A percentile compares a stretch with the other conserved stretches of the same genome.
phyloP scores from a whole-genome alignment of 2,888 invertebrate species.

The Clunio marinus region DNA sequence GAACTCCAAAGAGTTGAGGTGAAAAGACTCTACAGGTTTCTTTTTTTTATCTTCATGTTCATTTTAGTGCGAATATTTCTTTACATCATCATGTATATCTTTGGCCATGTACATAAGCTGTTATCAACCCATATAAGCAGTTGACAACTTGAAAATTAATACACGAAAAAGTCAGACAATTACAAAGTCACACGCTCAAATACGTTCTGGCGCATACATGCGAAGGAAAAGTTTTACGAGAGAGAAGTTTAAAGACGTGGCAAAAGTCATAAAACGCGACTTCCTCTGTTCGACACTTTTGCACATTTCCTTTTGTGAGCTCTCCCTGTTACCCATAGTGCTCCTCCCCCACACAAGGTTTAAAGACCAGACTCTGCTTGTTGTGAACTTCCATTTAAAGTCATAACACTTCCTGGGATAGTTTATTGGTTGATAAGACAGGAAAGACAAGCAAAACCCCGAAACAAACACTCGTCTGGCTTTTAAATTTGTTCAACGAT shows the following conservation, averaged over 20 bases:
- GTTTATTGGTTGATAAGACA: too few species aligned
- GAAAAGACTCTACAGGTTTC: too few species aligned
- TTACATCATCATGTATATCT: too few species aligned
- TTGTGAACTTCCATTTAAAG: conserved; percentile 16
- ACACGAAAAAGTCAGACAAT: neutral
- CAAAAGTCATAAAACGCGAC: conserved; percentile 3
- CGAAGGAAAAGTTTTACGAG: neutral
- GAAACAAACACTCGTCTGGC: conserved; percentile 18
- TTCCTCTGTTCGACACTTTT: conserved; percentile 1
- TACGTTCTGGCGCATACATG: neutral
- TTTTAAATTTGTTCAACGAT: conserved; percentile 12
- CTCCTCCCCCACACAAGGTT: neutral
- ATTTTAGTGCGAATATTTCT: too few species aligned
- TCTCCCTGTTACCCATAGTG: neutral
- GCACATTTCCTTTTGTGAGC: neutral
- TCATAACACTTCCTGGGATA: conserved; percentile 6
- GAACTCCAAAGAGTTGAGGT: too few species aligned
- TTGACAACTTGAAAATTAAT: too few species aligned
- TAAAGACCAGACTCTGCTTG: neutral
- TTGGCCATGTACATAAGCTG: neutral
- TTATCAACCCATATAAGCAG: neutral
- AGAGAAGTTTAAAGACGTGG: neutral
- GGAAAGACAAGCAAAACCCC: neutral
- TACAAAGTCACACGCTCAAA: neutral
- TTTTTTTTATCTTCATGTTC: too few species aligned